Evolutionary conservation across 2,888 invertebrate species (phyloP).

Genomic region (Leistus spinibarbis): DNA sequence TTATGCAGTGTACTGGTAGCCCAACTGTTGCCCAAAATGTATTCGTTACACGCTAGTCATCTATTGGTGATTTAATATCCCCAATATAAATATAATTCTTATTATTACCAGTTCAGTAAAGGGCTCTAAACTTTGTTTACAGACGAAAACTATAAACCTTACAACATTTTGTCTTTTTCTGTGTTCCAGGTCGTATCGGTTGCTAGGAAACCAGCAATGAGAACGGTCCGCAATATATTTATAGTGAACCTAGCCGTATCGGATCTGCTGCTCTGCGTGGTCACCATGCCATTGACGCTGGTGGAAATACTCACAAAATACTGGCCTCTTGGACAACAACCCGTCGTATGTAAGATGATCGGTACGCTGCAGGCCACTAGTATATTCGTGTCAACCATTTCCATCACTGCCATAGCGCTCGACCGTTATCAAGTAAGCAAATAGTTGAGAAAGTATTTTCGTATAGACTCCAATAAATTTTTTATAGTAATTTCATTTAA

Average conservation of each 20-base stretch:
- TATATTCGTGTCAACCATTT: constrained; percentile 91
- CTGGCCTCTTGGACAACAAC: constrained; percentile 85
- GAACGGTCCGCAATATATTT: constrained; percentile 91
- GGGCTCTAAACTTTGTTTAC: no score
- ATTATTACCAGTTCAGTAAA: no score
- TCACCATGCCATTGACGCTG: constrained; percentile 89
- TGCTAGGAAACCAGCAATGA: constrained; percentile 84
- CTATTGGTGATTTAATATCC: no score
- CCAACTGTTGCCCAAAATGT: no score
- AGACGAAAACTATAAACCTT: no score
- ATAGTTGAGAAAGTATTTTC: no score
- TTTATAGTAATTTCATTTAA: no score
- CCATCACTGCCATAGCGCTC: constrained; percentile 89
- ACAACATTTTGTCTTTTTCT: no score
- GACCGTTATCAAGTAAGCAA: constrained; percentile 76
- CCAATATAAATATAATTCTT: no score
- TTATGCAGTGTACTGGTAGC: no score
- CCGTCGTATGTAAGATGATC: constrained; percentile 81
- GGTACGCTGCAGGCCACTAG: constrained; percentile 88
- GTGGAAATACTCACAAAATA: constrained; percentile 84
- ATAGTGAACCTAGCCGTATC: constrained; percentile 88
- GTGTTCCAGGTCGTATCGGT: constrained; percentile 65
- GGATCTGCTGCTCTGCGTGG: constrained; percentile 83
- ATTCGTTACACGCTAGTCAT: no score
- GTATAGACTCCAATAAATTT: no score